phyloP scores from a whole-genome alignment of 2,888 invertebrate genomes.

The Litoditis marina region DNA sequence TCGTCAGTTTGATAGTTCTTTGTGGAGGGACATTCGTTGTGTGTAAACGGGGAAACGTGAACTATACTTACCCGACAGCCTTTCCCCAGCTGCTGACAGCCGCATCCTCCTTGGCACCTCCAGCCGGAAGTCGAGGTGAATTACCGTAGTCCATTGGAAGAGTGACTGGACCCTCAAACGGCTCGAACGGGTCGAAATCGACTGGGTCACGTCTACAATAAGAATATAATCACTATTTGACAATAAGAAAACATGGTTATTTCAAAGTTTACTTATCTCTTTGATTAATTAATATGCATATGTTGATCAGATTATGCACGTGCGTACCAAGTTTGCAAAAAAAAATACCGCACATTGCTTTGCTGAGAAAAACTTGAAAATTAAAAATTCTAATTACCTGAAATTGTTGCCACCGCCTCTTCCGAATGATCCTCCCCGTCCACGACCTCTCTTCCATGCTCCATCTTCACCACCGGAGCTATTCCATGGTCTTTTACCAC shows the following conservation, averaged over 20 bases:
- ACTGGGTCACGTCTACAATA: slow-evolving; percentile 5
- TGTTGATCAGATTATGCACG: too few species aligned
- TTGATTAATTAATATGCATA: too few species aligned
- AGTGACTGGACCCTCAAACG: slow-evolving; percentile 33
- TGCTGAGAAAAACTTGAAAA: too few species aligned
- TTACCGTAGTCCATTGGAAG: slow-evolving; percentile 32
- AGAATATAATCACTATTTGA: background rate
- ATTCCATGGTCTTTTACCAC: background rate
- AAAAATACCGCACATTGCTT: too few species aligned
- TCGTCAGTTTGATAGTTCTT: too few species aligned
- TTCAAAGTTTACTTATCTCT: too few species aligned
- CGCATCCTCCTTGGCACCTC: background rate
- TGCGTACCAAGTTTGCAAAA: too few species aligned
- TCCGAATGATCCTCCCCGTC: slow-evolving; percentile 25
- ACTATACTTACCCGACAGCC: too few species aligned
- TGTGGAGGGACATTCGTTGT: too few species aligned
- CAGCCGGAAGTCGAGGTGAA: too few species aligned
- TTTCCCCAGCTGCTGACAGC: background rate
- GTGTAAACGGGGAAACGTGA: too few species aligned
- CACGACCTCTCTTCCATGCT: slow-evolving; percentile 10
- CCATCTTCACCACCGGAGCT: slow-evolving; percentile 8
- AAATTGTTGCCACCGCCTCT: slow-evolving; percentile 19
- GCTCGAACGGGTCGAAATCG: slow-evolving; percentile 48
- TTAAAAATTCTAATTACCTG: too few species aligned
- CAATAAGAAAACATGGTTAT: background rate